Evolutionary conservation across 1,140 invertebrate species (phyloP).

Genomic region (Drosophila insularis): DNA sequence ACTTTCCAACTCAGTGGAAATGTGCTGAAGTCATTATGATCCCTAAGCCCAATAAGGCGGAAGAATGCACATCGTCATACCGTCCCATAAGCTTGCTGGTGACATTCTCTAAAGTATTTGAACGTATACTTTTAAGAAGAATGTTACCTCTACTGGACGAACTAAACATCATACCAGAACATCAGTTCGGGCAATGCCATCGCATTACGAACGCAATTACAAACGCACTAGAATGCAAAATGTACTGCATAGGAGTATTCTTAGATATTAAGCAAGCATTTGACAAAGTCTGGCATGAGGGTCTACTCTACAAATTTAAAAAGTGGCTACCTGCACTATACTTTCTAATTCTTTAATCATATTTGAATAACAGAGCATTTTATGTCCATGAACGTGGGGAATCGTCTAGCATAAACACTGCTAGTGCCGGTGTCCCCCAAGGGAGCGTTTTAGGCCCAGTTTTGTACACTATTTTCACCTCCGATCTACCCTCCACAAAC

Average conservation of each 20-base stretch:
- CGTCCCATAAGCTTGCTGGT: background rate
- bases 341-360: slow-evolving; percentile 43
- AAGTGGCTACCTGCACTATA: slow-evolving; percentile 20
- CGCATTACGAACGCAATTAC: background rate
- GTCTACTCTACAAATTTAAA: background rate
- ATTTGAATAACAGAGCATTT: slow-evolving; percentile 13
- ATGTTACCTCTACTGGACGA: background rate
- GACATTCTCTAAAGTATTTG: slow-evolving; percentile 1
- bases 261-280: background rate
- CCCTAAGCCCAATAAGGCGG: background rate
- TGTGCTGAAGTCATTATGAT: slow-evolving; percentile 3
- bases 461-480: slow-evolving; percentile 3
- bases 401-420: background rate
- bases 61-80: slow-evolving; percentile 4
- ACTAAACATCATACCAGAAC: background rate
- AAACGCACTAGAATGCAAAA: background rate
- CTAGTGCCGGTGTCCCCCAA: background rate
- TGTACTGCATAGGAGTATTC: background rate
- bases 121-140: slow-evolving; percentile 7
- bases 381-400: slow-evolving; percentile 32
- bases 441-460: background rate
- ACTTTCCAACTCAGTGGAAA: background rate
- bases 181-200: background rate
- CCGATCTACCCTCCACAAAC: slow-evolving; percentile 1
- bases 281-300: background rate